Evolutionary conservation across 2,797 vertebrate species (phyloP), one percentile per base, ranked within the genome.

Genomic region (Bryconaethiops microstoma): DNA sequence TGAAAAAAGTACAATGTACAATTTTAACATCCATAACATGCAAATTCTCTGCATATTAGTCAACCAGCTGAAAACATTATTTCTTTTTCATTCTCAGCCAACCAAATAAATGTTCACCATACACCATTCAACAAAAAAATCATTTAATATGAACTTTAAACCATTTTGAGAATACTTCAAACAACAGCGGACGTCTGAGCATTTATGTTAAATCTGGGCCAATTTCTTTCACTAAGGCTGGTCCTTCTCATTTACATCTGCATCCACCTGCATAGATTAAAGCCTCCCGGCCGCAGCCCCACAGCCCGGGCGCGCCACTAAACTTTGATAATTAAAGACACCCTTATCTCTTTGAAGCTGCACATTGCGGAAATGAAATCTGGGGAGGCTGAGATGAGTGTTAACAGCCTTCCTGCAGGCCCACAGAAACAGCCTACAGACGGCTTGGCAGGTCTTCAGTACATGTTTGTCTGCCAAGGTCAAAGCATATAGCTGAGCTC

Each of bases 321-420:
- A 84, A 75, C 40, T 73, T 72, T 69, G 14, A 80, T 85, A 73
- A 82, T 55, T 68, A 23, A 82, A 72, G 54, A 29, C 35, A 48
- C 16, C 81, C 71, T 81, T 73, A 81, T 77, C 62, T 67, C 57
- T 82, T 83, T 83, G 57, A 88, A 75, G 60, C 42, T 29, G 17
- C 50, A 62, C 39, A 76, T 13, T 12, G 42, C 45, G 48, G 64
- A 79, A 83, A 83, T 83, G 74, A 83, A 76, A 83, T 59, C 12
- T 35, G 16, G 21, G 12, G 25, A 57, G 48, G 50, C 13, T 14
- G 29, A 25, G n/a, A 17, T 39, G 64, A 45, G 19, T 54, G 62
- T 76, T 64, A 64, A 75, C 57, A 76, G 65, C 54, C 2, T 52
- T 50, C 45, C 35, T 67, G 7, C 16, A 67, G 16, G 70, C 12